Evolutionary conservation across 2,797 vertebrate genomes (phyloP).

Genomic region (Sparus aurata): DNA sequence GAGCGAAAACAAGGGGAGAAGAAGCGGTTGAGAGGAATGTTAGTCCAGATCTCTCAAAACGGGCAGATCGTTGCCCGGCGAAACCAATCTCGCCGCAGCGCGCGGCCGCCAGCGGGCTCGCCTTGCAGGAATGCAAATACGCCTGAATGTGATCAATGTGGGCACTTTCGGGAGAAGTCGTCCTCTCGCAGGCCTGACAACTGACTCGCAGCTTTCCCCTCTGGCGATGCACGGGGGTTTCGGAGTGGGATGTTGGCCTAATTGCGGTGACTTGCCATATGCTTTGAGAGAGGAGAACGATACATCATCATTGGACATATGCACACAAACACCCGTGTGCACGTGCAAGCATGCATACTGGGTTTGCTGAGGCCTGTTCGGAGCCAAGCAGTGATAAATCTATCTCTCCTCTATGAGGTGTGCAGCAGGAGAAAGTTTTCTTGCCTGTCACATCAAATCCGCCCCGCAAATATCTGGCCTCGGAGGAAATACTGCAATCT

Average conservation of each 20-base stretch:
- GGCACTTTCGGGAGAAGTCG: constrained; percentile 41
- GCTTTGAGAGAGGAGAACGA: constrained; percentile 34
- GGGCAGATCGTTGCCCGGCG: constrained; percentile 3
- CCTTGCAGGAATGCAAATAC: constrained; percentile 47
- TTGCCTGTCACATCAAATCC: constrained; percentile 51
- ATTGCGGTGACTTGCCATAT: constrained; percentile 57
- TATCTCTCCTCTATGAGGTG: constrained; percentile 23
- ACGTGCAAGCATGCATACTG: constrained; percentile 10
- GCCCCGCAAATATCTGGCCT: constrained; percentile 30
- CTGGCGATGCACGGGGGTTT: constrained; percentile 20
- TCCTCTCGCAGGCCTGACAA: constrained; percentile 27
- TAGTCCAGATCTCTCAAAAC: constrained; percentile 21
- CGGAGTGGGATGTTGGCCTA: constrained; percentile 39
- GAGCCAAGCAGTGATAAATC: constrained; percentile 39
- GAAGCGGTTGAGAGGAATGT: constrained; percentile 47
- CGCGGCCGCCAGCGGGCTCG: constrained; percentile 16
- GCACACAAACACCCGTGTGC: constrained; percentile 58
- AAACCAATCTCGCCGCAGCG: constrained; percentile 9
- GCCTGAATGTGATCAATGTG: constrained; percentile 56
- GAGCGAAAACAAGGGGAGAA: constrained; percentile 57
- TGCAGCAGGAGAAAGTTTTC: constrained; percentile 35
- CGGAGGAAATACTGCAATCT: constrained; percentile 35
- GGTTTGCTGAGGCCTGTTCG: constrained; percentile 11
- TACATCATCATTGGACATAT: constrained; percentile 62
- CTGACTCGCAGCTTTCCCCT: constrained; percentile 43